These are phyloP conservation scores for Gobionotothen gibberifrons DNA, from an alignment of 2,797 vertebrate species.

Conservation along the genomic window DNA sequence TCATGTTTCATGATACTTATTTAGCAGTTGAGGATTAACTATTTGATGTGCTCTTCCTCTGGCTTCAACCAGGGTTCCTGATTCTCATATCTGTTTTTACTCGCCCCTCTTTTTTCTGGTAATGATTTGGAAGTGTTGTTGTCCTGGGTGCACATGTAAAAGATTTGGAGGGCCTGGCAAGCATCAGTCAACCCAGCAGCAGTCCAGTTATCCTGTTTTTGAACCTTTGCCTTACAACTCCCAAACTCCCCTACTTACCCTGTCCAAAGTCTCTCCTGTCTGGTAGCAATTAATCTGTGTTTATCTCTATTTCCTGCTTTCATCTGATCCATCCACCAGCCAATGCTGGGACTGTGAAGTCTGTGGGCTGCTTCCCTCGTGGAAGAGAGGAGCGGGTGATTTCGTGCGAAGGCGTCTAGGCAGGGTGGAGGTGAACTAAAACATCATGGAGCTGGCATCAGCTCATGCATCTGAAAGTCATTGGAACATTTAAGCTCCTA, in stretches of 20 bases:
- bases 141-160: slow-evolving; percentile 38
- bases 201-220: slow-evolving; percentile 43
- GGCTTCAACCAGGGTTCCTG: slow-evolving; percentile 20
- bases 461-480: slow-evolving; percentile 75
- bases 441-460: slow-evolving; percentile 68
- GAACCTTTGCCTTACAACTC: slow-evolving; percentile 47
- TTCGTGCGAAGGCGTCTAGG: slow-evolving; percentile 78
- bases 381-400: slow-evolving; percentile 44
- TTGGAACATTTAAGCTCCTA: slow-evolving; percentile 69
- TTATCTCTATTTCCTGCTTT: slow-evolving; percentile 80
- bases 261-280: slow-evolving; percentile 54
- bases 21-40: background rate
- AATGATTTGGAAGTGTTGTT: slow-evolving; percentile 42
- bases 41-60: background rate
- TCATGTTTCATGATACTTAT: background rate
- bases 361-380: slow-evolving; percentile 48
- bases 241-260: slow-evolving; percentile 45
- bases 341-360: slow-evolving; percentile 67
- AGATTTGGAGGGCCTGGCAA: slow-evolving; percentile 18
- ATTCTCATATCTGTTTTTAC: slow-evolving; percentile 11
- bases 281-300: slow-evolving; percentile 80
- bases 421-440: slow-evolving; percentile 65
- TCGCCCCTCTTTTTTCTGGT: slow-evolving; percentile 22
- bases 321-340: slow-evolving; percentile 73
- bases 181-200: slow-evolving; percentile 11